Percentiles rank a stretch among this genome's conserved stretches.
These are phyloP conservation scores for Drosophila algonquin DNA, from an alignment of 2,888 invertebrate genomes.

Conservation along the genomic window DNA sequence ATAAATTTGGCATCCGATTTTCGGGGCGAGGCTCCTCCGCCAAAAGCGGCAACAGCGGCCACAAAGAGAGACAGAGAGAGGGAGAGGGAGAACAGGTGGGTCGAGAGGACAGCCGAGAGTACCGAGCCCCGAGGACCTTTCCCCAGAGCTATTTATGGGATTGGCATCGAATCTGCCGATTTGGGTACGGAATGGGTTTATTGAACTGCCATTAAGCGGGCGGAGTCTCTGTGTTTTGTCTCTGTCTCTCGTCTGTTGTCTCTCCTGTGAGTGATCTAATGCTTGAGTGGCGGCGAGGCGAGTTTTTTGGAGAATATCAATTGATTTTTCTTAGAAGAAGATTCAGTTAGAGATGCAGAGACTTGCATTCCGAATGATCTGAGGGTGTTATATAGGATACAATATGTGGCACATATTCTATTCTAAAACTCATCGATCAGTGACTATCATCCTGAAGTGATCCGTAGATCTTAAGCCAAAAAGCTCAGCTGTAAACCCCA, in stretches of 20 bases:
- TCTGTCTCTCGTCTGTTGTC: no score
- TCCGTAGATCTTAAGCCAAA: no score
- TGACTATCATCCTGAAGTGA: no score
- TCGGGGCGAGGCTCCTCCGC: constrained; percentile 25
- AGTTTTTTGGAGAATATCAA: neutral
- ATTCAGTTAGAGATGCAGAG: neutral
- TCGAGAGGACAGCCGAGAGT: no score
- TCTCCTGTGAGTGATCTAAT: neutral
- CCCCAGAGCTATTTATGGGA: constrained; percentile 39
- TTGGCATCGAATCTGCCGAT: constrained; percentile 24
- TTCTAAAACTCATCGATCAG: no score
- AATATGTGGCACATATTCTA: no score
- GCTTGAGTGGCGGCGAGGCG: neutral
- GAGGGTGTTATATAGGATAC: neutral
- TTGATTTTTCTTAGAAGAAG: neutral
- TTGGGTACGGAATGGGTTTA: constrained; percentile 22
- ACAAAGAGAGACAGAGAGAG: constrained; percentile 1
- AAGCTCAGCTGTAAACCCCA: no score
- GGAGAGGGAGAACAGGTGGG: neutral
- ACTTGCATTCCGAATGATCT: neutral
- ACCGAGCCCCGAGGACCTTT: constrained; percentile 33
- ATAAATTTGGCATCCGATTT: constrained; percentile 54
- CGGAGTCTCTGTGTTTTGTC: neutral
- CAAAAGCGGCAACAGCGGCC: neutral
- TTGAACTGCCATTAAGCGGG: constrained; percentile 5